Conservation (phyloP, 1,140 invertebrate genomes). For the Camponotus pennsylvanicus region DNA sequence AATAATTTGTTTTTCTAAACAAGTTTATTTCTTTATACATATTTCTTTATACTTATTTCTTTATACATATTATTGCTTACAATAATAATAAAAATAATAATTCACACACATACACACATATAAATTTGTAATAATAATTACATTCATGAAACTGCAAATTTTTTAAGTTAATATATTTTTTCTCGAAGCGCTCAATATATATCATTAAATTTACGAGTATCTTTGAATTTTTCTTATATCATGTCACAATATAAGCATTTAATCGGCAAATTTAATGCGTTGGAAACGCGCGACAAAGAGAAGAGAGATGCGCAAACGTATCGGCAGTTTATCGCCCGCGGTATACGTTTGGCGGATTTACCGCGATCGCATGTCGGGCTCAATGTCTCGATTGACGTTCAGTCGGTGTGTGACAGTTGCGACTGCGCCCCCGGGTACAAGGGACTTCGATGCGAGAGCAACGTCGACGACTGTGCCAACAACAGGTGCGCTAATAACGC, state of each 20-base stretch:
- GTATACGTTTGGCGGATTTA: conserved; percentile 71
- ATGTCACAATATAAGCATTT: background rate
- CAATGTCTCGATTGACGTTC: conserved; percentile 82
- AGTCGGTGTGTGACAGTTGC: conserved; percentile 89
- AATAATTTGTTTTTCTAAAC: background rate
- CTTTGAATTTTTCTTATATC: background rate
- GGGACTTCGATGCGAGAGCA: conserved; percentile 96
- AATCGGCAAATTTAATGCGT: background rate
- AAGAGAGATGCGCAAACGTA: background rate
- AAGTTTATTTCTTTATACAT: background rate
- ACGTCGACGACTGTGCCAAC: conserved; percentile 95
- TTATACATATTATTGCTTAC: background rate
- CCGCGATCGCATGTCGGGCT: conserved; percentile 78
- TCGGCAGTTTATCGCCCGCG: conserved; percentile 35
- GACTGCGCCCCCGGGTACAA: conserved; percentile 95
- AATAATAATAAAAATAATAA: background rate
- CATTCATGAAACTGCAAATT: background rate
- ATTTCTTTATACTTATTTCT: background rate
- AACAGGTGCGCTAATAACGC: conserved; percentile 96
- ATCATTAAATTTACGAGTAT: background rate
- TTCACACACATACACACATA: background rate
- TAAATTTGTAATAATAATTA: background rate
- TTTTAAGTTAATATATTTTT: background rate
- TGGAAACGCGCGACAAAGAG: background rate
- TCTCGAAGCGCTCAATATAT: background rate